Evolutionary conservation across 2,113 vertebrate genomes (phyloP).

Genomic region (Trogon melanurus): DNA sequence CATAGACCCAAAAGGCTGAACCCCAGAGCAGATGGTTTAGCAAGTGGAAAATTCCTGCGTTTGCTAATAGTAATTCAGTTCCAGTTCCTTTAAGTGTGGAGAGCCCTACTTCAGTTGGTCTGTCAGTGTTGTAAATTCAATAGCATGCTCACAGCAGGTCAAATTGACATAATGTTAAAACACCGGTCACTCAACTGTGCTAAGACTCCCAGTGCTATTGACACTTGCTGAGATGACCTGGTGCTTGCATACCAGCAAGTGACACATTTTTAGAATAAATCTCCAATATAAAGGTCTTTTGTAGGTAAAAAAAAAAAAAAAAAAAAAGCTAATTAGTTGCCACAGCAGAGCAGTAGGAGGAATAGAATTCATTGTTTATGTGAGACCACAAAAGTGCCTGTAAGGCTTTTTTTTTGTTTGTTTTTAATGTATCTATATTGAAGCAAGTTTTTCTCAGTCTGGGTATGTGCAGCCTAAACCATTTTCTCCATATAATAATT

Average conservation of each 20-base stretch:
- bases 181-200: background rate
- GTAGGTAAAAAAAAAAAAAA: background rate
- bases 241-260: conserved; percentile 13
- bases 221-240: conserved; percentile 46
- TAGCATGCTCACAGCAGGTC: conserved; percentile 30
- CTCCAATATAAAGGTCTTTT: background rate
- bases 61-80: background rate
- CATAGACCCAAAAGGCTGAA: background rate
- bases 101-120: background rate
- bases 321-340: conserved; percentile 17
- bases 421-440: conserved; percentile 55
- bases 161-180: conserved; percentile 49
- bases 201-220: conserved; percentile 19
- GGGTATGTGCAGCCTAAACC: conserved; percentile 16
- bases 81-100: background rate
- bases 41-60: background rate
- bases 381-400: conserved; percentile 47
- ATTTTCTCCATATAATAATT: conserved; percentile 52
- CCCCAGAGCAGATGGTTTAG: background rate
- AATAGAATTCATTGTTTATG: conserved; percentile 48
- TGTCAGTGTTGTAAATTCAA: conserved; percentile 28
- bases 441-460: conserved; percentile 39
- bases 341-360: conserved; percentile 10
- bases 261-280: conserved; percentile 28
- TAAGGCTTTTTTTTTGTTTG: conserved; percentile 32